These are phyloP conservation scores for Drosophila mettleri DNA, from an alignment of 2,888 invertebrate species.

Conservation along the genomic window DNA sequence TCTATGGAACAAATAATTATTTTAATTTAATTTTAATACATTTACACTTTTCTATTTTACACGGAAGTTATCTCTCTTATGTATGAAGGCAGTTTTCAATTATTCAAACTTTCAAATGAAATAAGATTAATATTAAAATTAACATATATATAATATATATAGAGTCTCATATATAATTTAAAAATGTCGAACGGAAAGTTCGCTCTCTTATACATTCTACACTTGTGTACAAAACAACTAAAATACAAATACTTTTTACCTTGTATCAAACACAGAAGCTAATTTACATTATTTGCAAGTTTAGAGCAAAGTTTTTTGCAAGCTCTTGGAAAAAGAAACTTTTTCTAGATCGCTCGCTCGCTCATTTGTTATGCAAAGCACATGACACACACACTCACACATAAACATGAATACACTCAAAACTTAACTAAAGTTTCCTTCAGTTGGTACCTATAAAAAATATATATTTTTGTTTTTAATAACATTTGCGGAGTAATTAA, in stretches of 20 bases:
- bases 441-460: slow-evolving; percentile 48
- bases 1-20: background rate
- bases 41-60: background rate
- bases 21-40: background rate
- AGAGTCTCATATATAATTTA: background rate
- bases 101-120: background rate
- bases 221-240: slow-evolving; percentile 37
- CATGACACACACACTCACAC: slow-evolving; percentile 20
- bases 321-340: slow-evolving; percentile 8
- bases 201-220: slow-evolving; percentile 16
- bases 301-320: background rate
- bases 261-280: slow-evolving; percentile 41
- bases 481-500: background rate
- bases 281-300: slow-evolving; percentile 36
- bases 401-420: slow-evolving; percentile 1
- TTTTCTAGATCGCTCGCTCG: slow-evolving; percentile 17
- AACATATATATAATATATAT: background rate
- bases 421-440: slow-evolving; percentile 49
- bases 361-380: slow-evolving; percentile 58
- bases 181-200: slow-evolving; percentile 4
- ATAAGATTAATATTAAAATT: background rate
- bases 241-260: slow-evolving; percentile 24
- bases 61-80: background rate
- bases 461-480: slow-evolving; percentile 3
- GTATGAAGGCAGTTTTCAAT: background rate